Conservation (phyloP, 2,888 invertebrate species). For the Heteromyza rotundicornis region DNA sequence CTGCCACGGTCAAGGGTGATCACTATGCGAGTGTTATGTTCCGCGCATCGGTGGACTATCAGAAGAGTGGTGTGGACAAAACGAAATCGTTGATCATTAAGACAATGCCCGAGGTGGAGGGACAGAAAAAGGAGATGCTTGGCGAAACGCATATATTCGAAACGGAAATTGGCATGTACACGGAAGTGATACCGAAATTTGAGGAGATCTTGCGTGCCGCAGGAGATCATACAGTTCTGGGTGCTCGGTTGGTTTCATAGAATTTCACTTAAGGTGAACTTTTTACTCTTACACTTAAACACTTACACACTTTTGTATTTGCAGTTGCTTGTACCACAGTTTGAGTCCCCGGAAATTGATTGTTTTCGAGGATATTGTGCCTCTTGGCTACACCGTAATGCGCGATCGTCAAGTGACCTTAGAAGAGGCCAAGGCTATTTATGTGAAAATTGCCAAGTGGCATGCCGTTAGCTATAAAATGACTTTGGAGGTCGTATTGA, state of each 20-base stretch:
- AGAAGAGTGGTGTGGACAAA: background rate
- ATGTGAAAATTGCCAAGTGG: conserved; percentile 42
- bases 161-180: conserved; percentile 49
- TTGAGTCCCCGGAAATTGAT: conserved; percentile 26
- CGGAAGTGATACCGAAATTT: conserved; percentile 45
- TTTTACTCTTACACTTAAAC: background rate
- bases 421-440: conserved; percentile 28
- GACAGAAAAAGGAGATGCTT: conserved; percentile 43
- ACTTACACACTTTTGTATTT: background rate
- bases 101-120: conserved; percentile 45
- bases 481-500: conserved; percentile 19
- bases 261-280: background rate
- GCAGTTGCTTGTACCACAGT: conserved; percentile 17
- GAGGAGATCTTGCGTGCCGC: conserved; percentile 30
- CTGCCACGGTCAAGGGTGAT: conserved; percentile 30
- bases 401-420: conserved; percentile 25
- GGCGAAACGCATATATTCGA: conserved; percentile 37
- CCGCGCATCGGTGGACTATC: conserved; percentile 30
- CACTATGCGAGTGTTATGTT: conserved; percentile 42
- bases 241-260: background rate
- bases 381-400: conserved; percentile 22
- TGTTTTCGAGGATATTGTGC: conserved; percentile 31
- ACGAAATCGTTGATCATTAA: conserved; percentile 39
- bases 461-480: conserved; percentile 42
- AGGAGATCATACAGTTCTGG: conserved; percentile 20